These are phyloP conservation scores for Linurgus olivaceus DNA, from an alignment of 2,797 vertebrate species.

Conservation along the genomic window DNA sequence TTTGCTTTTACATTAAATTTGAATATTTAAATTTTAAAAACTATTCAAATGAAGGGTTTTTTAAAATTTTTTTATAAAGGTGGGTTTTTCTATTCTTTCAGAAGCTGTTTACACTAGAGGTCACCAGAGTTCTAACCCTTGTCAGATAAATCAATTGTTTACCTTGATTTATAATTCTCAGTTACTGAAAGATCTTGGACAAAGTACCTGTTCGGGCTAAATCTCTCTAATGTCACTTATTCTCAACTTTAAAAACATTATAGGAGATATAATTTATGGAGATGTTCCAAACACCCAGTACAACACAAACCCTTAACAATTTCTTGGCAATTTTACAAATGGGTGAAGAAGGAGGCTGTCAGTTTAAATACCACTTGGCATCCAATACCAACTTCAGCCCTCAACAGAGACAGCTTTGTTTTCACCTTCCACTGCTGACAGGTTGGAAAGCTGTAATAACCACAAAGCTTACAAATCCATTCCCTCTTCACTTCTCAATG, in stretches of 20 bases:
- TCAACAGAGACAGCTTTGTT: neutral
- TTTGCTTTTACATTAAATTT: neutral
- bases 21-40: neutral
- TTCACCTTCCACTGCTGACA: neutral
- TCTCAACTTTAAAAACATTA: neutral
- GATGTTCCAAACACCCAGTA: neutral
- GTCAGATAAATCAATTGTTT: neutral
- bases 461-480: neutral
- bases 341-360: neutral
- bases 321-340: neutral
- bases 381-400: neutral
- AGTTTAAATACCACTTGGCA: neutral
- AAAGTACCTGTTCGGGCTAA: neutral
- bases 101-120: neutral
- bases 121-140: neutral
- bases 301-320: neutral
- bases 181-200: neutral
- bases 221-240: neutral
- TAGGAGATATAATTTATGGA: neutral
- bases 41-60: neutral
- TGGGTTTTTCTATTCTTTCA: neutral
- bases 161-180: neutral
- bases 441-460: neutral
- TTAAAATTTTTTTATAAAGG: neutral
- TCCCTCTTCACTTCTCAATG: neutral